phyloP scores from a whole-genome alignment of 2,888 invertebrate genomes.

The Zele albiditarsus region DNA sequence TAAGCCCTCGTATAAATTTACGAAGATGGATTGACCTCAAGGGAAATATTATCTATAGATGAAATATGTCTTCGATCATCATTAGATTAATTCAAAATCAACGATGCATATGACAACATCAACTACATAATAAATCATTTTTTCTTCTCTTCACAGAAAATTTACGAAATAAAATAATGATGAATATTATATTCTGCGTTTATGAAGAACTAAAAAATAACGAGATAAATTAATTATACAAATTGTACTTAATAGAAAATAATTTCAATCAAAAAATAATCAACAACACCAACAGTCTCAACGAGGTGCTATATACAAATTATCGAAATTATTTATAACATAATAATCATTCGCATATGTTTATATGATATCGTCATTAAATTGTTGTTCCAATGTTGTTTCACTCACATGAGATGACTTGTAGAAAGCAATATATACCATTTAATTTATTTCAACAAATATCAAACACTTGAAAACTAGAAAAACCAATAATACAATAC shows the following conservation, averaged over 20 bases:
- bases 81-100: conserved; percentile 5
- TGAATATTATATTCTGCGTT: neutral
- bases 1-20: neutral
- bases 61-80: conserved; percentile 4
- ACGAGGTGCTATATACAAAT: conserved; percentile 41
- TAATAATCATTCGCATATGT: conserved; percentile 23
- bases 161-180: neutral
- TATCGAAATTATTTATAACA: conserved; percentile 13
- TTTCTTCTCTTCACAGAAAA: neutral
- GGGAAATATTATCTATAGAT: neutral
- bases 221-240: conserved; percentile 38
- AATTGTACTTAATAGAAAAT: conserved; percentile 25
- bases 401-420: conserved; percentile 1
- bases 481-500: neutral
- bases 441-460: neutral
- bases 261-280: conserved; percentile 36
- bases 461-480: no score
- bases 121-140: neutral
- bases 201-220: conserved; percentile 30
- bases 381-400: conserved; percentile 13
- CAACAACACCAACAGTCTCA: conserved; percentile 53
- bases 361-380: neutral
- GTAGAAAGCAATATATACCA: neutral
- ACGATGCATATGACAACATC: conserved; percentile 7
- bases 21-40: conserved; percentile 1